Evolutionary conservation across 1,140 invertebrate species (phyloP).

Genomic region (Thaumatotibia leucotreta): DNA sequence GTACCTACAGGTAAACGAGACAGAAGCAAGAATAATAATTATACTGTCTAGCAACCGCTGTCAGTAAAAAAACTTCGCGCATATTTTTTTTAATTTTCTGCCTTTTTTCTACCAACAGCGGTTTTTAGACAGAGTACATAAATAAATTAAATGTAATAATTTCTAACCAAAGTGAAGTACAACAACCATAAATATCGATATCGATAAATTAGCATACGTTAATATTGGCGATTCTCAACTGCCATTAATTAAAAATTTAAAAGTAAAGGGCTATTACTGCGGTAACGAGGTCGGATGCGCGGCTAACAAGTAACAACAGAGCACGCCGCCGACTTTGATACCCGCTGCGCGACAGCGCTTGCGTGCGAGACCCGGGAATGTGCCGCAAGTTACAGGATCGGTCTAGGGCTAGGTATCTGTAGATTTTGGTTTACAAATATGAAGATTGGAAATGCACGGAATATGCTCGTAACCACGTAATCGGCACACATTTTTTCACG

Average conservation of each 20-base stretch:
- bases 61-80: too few relatives aligned
- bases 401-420: slow-evolving; percentile 18
- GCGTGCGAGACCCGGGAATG: slow-evolving; percentile 29
- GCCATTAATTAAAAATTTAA: slow-evolving; percentile 2
- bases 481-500: too few relatives aligned
- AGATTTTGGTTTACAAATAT: background rate
- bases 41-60: too few relatives aligned
- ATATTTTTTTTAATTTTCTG: too few relatives aligned
- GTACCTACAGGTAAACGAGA: too few relatives aligned
- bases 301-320: slow-evolving; percentile 42
- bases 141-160: background rate
- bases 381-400: slow-evolving; percentile 28
- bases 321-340: slow-evolving; percentile 37
- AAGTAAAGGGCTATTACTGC: background rate
- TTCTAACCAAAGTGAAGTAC: background rate
- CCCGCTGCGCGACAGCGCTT: slow-evolving; percentile 52
- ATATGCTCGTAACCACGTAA: too few relatives aligned
- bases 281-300: slow-evolving; percentile 29
- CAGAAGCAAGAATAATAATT: too few relatives aligned
- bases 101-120: too few relatives aligned
- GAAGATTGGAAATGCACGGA: too few relatives aligned
- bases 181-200: background rate
- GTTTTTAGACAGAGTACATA: background rate
- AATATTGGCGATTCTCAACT: background rate
- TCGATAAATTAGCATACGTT: background rate